Percentiles rank a stretch among this genome's conserved stretches.
These are phyloP conservation scores for Pterocles burchelli DNA, from an alignment of 2,113 vertebrate species.

Conservation along the genomic window DNA sequence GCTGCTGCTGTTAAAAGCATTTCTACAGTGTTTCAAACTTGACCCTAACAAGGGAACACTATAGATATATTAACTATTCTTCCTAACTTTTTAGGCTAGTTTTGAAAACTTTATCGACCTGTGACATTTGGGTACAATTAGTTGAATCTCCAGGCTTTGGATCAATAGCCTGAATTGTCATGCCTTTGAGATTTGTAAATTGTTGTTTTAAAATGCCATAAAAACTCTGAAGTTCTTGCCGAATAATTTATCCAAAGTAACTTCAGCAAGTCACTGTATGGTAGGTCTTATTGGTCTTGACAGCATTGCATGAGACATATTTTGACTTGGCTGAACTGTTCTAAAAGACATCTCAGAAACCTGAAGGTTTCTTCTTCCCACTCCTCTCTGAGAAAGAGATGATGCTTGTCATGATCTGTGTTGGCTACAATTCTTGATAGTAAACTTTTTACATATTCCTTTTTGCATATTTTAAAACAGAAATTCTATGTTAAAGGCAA, in stretches of 20 bases:
- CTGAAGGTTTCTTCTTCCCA: not conserved
- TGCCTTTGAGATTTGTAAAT: not conserved
- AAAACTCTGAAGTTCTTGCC: not conserved
- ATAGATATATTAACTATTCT: not conserved
- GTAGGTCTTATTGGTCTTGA: not conserved
- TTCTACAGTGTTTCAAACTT: not conserved
- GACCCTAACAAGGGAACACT: not conserved
- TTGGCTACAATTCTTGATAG: not conserved
- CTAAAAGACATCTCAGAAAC: not conserved
- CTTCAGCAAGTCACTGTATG: not conserved
- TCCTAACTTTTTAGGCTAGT: not conserved
- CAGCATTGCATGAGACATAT: not conserved
- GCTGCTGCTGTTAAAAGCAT: not conserved
- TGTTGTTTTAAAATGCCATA: not conserved
- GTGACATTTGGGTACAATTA: not conserved
- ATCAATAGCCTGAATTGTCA: not conserved
- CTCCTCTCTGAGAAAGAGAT: not conserved
- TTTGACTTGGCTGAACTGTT: not conserved
- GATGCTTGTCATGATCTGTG: not conserved
- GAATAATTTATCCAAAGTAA: constrained; percentile 20
- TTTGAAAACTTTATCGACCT: constrained; percentile 19
- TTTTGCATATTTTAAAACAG: not conserved
- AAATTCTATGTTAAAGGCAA: not conserved
- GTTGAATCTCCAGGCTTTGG: not conserved
- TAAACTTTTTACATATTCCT: not conserved